These are phyloP conservation scores for Paedocypris sp. DNA, from an alignment of 2,113 vertebrate species.

Conservation along the genomic window DNA sequence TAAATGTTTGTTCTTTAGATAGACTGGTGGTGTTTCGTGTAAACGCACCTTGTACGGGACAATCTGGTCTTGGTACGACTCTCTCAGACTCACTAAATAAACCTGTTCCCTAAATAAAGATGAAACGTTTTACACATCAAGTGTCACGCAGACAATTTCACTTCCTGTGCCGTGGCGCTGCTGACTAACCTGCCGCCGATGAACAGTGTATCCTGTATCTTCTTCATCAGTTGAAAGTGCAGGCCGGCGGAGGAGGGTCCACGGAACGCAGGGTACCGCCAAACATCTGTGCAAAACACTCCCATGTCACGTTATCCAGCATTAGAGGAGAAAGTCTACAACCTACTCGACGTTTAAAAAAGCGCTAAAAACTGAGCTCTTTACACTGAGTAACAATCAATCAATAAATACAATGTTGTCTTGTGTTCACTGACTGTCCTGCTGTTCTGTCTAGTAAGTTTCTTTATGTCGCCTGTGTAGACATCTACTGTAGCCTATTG, in stretches of 20 bases:
- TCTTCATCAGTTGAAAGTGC: slow-evolving; percentile 98
- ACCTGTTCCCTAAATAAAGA: slow-evolving; percentile 83
- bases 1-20: too few relatives aligned
- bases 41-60: slow-evolving; percentile 82
- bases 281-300: slow-evolving; percentile 80
- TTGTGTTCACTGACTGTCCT: too few relatives aligned
- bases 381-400: too few relatives aligned
- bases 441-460: too few relatives aligned
- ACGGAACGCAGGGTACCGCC: slow-evolving; percentile 95
- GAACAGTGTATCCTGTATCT: slow-evolving; percentile 98
- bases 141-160: not conserved
- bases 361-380: too few relatives aligned
- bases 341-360: too few relatives aligned
- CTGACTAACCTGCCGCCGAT: slow-evolving; percentile 78
- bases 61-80: slow-evolving; percentile 87
- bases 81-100: slow-evolving; percentile 92
- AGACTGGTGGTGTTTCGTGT: too few relatives aligned
- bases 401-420: too few relatives aligned
- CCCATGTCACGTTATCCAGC: slow-evolving; percentile 64
- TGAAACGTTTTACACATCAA: slow-evolving; percentile 31
- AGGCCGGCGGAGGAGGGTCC: slow-evolving; percentile 92
- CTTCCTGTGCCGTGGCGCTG: too few relatives aligned
- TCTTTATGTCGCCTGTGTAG: too few relatives aligned
- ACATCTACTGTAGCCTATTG: too few relatives aligned
- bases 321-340: too few relatives aligned